phyloP scores from a whole-genome alignment of 2,113 vertebrate species.

The Carollia perspicillata region DNA sequence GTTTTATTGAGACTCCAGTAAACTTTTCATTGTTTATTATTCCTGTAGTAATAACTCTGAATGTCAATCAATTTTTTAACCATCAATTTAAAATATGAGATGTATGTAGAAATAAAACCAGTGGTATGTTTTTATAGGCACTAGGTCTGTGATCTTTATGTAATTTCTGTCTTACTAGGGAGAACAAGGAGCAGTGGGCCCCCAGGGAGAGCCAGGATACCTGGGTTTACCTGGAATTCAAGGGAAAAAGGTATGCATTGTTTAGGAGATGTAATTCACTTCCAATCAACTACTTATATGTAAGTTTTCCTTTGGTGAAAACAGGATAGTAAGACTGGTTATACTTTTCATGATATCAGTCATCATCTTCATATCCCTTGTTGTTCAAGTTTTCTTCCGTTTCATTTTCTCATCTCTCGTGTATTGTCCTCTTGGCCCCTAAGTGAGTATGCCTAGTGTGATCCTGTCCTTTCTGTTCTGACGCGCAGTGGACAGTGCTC shows the following conservation, averaged over 20 bases:
- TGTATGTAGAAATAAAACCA: not conserved
- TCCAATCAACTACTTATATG: not conserved
- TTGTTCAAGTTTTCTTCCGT: not conserved
- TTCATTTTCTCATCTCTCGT: not conserved
- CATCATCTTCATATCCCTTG: not conserved
- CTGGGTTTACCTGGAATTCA: slow-evolving; percentile 89
- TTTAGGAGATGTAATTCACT: not conserved
- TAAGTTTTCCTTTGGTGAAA: not conserved
- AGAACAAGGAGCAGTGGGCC: slow-evolving; percentile 85
- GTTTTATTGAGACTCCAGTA: not conserved
- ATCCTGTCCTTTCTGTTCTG: not conserved
- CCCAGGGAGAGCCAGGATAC: slow-evolving; percentile 89
- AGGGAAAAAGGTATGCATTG: slow-evolving; percentile 86
- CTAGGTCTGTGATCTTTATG: slow-evolving; percentile 21
- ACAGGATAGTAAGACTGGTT: not conserved
- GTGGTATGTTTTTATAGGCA: not conserved
- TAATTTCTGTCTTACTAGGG: slow-evolving; percentile 84
- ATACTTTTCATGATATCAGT: not conserved
- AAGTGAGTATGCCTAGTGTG: not conserved
- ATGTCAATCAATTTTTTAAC: not conserved
- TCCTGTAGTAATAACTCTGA: not conserved
- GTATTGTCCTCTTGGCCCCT: not conserved
- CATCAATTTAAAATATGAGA: not conserved
- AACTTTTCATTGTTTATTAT: slow-evolving; percentile 5
- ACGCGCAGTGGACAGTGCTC: not conserved